Base-by-base conservation (phyloP, 2,797 vertebrate genomes). In the Enteromius radiatus region DNA sequence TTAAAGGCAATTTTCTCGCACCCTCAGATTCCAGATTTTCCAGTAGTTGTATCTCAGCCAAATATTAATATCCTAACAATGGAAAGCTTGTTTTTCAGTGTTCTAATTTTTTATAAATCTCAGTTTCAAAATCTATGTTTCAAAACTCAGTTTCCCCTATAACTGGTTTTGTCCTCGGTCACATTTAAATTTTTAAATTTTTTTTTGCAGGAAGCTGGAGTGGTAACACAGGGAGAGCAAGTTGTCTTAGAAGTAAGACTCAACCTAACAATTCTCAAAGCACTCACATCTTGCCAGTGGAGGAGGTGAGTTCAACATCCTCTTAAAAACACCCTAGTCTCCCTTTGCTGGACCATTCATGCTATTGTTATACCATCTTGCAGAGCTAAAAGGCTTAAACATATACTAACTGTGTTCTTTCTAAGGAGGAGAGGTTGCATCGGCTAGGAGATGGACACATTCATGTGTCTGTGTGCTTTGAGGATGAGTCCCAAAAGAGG, bases 341-440 rank as follows among this genome's bases (percentile, higher is more conserved):
- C 1, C 11, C 7, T 17, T 15, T 61, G 38, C 7, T 56, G 9
- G 38, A 69, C 38, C 7, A 38, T 70, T 36, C 17, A 38, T 36
- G 54, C 54, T 10, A 12, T 45, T 63, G n/a, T 31, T 31, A 12
- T 65, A 43, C 21, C 19, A 49, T 21, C 15, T 71, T 19, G 19
- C 19, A 33, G 26, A 3, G 17, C 26, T 71, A 71, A 71, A 71
- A 21, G 26, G 26, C 26, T 52, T 33, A 56, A 67, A 43, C 33
- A 41, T 28, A 43, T 10, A 28, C 17, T 61, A 76, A 47, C 14
- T 70, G 7, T 59, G n/a, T 43, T 43, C 2, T 56, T 26, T 15
- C 11, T 65, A 87, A 96, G 95, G 93, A 93, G 10, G 91, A 94
- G 64, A 88, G 91, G 45, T 89, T 93, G 4, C 69, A 89, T 75